phyloP scores from a whole-genome alignment of 1,140 invertebrate species.

The Laupala kohalensis region DNA sequence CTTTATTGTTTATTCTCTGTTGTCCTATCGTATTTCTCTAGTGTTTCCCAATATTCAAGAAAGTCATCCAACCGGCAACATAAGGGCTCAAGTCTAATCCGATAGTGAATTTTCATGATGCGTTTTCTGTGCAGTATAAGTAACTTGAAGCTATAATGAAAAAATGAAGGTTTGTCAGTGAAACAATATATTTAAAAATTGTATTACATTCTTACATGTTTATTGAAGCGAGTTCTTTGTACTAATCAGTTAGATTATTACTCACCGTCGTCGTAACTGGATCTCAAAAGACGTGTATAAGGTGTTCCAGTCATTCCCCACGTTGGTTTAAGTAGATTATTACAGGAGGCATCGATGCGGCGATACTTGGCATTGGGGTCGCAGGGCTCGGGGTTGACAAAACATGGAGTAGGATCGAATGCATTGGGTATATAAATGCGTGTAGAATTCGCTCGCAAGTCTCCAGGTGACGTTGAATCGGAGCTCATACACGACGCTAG shows the following conservation, averaged over 20 bases:
- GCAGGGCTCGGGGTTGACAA: background rate
- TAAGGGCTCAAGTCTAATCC: too few relatives aligned
- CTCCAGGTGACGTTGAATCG: too few relatives aligned
- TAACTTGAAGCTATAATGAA: too few relatives aligned
- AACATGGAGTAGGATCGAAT: background rate
- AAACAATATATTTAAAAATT: background rate
- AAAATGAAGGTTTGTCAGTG: background rate
- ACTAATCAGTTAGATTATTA: too few relatives aligned
- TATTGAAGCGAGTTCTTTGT: background rate
- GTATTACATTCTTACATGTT: background rate
- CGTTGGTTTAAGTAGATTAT: conserved; percentile 57
- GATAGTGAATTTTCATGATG: too few relatives aligned
- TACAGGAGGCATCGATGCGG: conserved; percentile 71
- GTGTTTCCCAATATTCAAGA: too few relatives aligned
- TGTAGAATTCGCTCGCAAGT: background rate
- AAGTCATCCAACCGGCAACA: too few relatives aligned
- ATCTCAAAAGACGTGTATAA: conserved; percentile 61
- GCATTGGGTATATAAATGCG: background rate
- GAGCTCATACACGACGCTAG: background rate
- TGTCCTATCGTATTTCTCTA: too few relatives aligned
- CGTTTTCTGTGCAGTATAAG: too few relatives aligned
- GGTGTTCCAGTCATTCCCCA: conserved; percentile 61
- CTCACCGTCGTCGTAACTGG: conserved; percentile 70
- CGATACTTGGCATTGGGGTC: conserved; percentile 41
- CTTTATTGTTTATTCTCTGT: too few relatives aligned